Conservation (phyloP, 2,113 vertebrate genomes). For the Taxidea taxus region DNA sequence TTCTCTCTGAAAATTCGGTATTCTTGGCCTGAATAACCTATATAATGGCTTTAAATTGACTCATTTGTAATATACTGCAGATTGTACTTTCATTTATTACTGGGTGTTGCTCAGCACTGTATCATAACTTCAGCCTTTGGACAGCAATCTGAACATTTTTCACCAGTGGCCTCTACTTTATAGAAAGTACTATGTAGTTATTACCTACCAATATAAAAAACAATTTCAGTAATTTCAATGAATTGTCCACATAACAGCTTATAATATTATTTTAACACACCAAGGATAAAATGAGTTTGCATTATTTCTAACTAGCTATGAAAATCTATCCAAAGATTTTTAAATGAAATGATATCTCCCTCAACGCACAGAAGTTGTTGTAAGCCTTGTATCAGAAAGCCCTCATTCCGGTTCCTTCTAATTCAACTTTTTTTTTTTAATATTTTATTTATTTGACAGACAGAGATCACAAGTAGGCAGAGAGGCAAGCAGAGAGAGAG, state of each 20-base stretch:
- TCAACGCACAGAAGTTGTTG: neutral
- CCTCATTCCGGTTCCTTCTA: slow-evolving; percentile 19
- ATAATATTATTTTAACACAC: slow-evolving; percentile 42
- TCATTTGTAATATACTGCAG: slow-evolving; percentile 55
- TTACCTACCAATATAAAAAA: slow-evolving; percentile 44
- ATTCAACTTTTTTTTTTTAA: neutral
- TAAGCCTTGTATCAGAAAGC: neutral
- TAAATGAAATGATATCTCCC: slow-evolving; percentile 37
- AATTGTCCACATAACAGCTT: slow-evolving; percentile 35
- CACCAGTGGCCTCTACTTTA: slow-evolving; percentile 15
- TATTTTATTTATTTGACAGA: too few relatives aligned
- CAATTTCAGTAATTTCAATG: slow-evolving; percentile 55
- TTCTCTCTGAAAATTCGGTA: slow-evolving; percentile 22
- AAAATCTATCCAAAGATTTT: slow-evolving; percentile 30
- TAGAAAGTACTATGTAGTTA: slow-evolving; percentile 44
- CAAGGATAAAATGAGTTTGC: slow-evolving; percentile 40
- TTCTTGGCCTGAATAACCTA: slow-evolving; percentile 4
- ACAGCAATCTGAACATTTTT: slow-evolving; percentile 62
- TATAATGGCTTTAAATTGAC: slow-evolving; percentile 52
- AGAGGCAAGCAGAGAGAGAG: too few relatives aligned
- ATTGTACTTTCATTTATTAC: slow-evolving; percentile 49
- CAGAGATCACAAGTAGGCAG: too few relatives aligned
- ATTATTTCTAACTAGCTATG: slow-evolving; percentile 38
- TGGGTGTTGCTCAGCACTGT: neutral
- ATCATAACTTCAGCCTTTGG: slow-evolving; percentile 61